Percentiles rank a stretch among this genome's conserved stretches.
Evolutionary conservation across 1,140 invertebrate species (phyloP).

Genomic region (Triops cancriformis): DNA sequence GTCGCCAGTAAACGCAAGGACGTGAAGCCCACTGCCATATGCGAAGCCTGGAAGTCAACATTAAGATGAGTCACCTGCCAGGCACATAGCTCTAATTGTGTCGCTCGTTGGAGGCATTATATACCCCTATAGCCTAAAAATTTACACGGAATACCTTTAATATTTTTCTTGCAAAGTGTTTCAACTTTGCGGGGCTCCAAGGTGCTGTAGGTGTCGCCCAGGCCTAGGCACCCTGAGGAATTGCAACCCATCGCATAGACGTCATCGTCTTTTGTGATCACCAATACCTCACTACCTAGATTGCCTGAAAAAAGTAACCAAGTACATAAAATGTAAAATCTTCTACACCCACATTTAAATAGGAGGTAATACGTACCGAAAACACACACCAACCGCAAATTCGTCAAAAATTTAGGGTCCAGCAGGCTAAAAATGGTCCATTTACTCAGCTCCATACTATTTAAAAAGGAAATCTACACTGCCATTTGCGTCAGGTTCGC

Average conservation of each 20-base stretch:
- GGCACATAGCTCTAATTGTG: not conserved
- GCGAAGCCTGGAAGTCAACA: constrained; percentile 43
- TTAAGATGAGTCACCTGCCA: constrained; percentile 17
- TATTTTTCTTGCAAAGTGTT: constrained; percentile 48
- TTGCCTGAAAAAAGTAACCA: constrained; percentile 37
- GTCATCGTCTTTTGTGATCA: constrained; percentile 52
- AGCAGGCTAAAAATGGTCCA: constrained; percentile 56
- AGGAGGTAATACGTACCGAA: constrained; percentile 44
- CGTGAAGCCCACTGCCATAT: constrained; percentile 57
- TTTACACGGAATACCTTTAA: constrained; percentile 38
- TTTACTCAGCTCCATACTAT: constrained; percentile 45
- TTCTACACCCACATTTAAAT: not conserved
- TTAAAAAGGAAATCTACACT: not conserved
- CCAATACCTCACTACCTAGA: constrained; percentile 55
- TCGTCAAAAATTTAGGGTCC: constrained; percentile 44
- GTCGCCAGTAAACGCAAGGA: constrained; percentile 50
- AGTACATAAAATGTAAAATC: not conserved
- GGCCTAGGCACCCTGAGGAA: constrained; percentile 51
- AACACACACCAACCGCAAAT: constrained; percentile 50
- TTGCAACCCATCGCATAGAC: constrained; percentile 55
- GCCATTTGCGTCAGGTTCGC: not conserved
- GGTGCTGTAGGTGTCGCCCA: constrained; percentile 48
- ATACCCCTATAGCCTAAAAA: not conserved
- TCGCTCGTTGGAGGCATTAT: not conserved
- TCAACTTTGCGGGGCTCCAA: constrained; percentile 51